Base-by-base conservation (phyloP, 2,888 invertebrate genomes). In the Allophyes oxyacanthae region DNA sequence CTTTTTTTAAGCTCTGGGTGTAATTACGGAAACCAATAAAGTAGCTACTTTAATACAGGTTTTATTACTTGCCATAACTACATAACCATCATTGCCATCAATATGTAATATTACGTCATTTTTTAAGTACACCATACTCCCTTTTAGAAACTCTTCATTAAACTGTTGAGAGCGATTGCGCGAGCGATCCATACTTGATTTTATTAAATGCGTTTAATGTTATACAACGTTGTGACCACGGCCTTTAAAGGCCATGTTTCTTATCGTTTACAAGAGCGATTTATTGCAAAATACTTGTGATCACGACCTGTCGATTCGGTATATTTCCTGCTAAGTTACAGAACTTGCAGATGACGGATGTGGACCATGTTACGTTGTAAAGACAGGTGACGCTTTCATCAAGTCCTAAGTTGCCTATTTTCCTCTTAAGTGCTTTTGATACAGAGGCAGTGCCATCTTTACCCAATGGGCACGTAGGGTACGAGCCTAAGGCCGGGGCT, bases 231-330 rank as follows among this genome's bases (percentile, higher is more conserved):
- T 59, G 49, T 70, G 59, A 68, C 62, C 64, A 66, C 69, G 71
- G 77, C 78, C 70, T 83, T 83, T 83, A 83, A 82, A 83, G 71
- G 79, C 74, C 78, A 75, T 55, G 68, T 51, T 67, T 64, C 50
- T 48, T 60, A 49, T 51, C 46, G 40, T 55, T 69, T 64, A 65
- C 67, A 42, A 73, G 77, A 81, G 32, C 72, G 59, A 61, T 72
- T 75, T 70, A 69, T 83, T 82, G 68, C 81, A 62, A 81, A 78
- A 81, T 72, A 64, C 38, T 65, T 63, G 51, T 32, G 59, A 66
- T 60, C 74, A 71, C 67, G 69, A 75, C 52, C 59, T 57, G 53
- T 71, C 60, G 56, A 70, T 62, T 43, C 14, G 7, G 44, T 28
- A 37, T 34, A 49, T 64, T 62, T 59, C 49, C 59, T 56, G 59